Evolutionary conservation across 2,113 vertebrate species (phyloP).

Genomic region (Chascanopsetta lugubris): DNA sequence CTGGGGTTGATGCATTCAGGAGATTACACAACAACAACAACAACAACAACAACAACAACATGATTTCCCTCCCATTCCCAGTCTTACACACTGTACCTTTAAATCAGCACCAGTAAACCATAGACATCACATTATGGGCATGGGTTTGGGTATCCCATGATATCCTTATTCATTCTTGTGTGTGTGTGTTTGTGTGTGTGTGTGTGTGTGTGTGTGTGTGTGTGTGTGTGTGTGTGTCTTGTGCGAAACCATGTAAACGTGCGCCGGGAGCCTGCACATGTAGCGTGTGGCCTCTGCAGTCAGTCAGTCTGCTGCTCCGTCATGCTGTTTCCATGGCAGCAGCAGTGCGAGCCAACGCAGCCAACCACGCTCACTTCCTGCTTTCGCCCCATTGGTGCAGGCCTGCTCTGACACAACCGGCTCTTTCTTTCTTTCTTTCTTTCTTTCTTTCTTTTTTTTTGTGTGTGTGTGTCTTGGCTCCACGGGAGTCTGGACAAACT

Average conservation of each 20-base stretch:
- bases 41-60: no score
- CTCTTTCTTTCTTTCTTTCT: conserved; percentile 20
- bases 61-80: no score
- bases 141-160: no score
- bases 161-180: no score
- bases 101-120: no score
- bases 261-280: conserved; percentile 19
- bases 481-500: conserved; percentile 15
- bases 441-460: background rate
- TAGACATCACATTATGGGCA: no score
- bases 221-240: conserved; percentile 7
- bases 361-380: conserved; percentile 69
- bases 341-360: conserved; percentile 66
- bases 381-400: conserved; percentile 49
- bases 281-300: conserved; percentile 53
- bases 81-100: no score
- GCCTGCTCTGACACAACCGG: conserved; percentile 34
- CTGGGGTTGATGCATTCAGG: no score
- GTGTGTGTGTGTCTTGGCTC: conserved; percentile 15
- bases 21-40: no score
- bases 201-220: background rate
- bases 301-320: conserved; percentile 74
- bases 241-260: background rate
- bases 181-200: background rate
- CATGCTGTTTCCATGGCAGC: conserved; percentile 77